phyloP scores from a whole-genome alignment of 2,797 vertebrate genomes.

The Peromyscus aztecus region DNA sequence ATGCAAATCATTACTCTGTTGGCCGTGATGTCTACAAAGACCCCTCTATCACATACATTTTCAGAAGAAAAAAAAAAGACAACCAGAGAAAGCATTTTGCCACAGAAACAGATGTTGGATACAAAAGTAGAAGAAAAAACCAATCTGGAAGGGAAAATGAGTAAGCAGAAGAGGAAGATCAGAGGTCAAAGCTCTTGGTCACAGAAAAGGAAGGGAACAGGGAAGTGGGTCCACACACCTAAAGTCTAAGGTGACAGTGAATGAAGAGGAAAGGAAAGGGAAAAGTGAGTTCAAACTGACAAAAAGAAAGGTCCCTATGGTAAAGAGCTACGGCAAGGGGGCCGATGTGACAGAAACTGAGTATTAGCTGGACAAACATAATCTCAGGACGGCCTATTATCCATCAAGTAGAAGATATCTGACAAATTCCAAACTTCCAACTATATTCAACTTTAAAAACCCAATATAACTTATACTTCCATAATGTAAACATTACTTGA shows the following conservation, averaged over 20 bases:
- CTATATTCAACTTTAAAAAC: neutral
- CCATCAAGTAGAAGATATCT: neutral
- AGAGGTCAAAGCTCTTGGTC: neutral
- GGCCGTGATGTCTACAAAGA: neutral
- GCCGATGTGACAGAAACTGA: neutral
- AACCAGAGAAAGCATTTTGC: neutral
- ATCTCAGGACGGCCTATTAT: neutral
- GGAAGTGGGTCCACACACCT: neutral
- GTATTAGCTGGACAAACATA: neutral
- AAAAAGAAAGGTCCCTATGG: neutral
- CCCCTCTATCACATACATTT: neutral
- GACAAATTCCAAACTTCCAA: neutral
- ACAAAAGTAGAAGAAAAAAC: neutral
- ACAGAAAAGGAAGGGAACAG: neutral
- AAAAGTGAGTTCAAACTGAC: neutral
- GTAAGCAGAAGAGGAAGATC: neutral
- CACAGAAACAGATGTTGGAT: neutral
- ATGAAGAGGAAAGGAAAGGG: neutral
- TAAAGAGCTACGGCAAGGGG: neutral
- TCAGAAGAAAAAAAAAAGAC: neutral
- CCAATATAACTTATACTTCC: conserved; percentile 33
- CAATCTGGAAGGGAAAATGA: neutral
- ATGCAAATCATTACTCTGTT: neutral
- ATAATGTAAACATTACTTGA: conserved; percentile 37
- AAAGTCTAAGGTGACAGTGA: neutral